A percentile compares a stretch with the other conserved stretches of the same genome.
Conservation (phyloP, 2,797 vertebrate genomes). For the Ispidina lecontei region DNA sequence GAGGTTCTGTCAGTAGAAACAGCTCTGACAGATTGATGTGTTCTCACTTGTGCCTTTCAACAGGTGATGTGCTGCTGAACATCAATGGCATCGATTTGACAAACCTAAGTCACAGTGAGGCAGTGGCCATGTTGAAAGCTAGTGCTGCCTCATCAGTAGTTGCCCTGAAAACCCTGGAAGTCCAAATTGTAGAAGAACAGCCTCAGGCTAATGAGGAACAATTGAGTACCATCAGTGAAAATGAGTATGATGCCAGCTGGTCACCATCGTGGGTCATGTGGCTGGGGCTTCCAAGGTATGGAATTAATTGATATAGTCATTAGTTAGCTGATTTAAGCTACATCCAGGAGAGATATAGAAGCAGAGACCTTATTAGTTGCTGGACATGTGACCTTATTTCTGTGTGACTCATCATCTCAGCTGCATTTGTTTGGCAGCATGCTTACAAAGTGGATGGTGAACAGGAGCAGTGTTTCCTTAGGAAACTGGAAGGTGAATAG, state of each 20-base stretch:
- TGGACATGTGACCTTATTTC: not conserved
- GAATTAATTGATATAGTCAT: not conserved
- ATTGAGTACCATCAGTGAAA: conserved; percentile 87
- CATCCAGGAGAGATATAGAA: not conserved
- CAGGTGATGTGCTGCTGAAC: conserved; percentile 94
- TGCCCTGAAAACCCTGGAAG: conserved; percentile 90
- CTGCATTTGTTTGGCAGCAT: fast-evolving
- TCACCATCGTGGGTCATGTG: conserved; percentile 98
- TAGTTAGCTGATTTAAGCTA: not conserved
- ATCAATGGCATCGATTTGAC: conserved; percentile 97
- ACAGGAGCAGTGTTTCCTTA: not conserved
- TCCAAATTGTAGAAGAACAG: conserved; percentile 89
- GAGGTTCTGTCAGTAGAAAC: not conserved
- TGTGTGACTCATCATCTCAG: not conserved
- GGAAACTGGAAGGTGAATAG: not conserved
- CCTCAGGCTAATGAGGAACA: conserved; percentile 83
- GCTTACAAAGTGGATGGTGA: not conserved
- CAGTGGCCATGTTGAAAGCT: conserved; percentile 95
- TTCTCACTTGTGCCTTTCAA: not conserved
- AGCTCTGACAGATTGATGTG: not conserved
- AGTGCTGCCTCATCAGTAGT: conserved; percentile 91
- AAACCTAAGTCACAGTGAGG: conserved; percentile 94
- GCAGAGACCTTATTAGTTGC: not conserved
- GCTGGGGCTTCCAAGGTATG: conserved; percentile 94
- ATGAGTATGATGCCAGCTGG: conserved; percentile 95